Evolutionary conservation across 2,888 invertebrate genomes (phyloP).

Genomic region (Agelastica alni): DNA sequence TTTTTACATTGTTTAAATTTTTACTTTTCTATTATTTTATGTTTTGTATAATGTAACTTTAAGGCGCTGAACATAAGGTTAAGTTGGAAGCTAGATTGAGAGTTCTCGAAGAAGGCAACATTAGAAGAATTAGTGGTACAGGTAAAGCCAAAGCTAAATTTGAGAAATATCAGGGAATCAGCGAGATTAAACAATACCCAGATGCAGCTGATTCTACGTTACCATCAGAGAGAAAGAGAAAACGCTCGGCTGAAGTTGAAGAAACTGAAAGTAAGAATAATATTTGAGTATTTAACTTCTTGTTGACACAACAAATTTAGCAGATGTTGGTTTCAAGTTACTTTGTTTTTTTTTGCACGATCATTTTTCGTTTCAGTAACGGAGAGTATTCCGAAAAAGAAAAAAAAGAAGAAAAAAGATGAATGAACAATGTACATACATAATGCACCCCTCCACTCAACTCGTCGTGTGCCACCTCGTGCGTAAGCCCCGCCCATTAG

Average conservation of each 20-base stretch:
- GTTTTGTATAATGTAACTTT: not conserved
- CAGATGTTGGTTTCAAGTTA: not conserved
- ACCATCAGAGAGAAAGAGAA: slow-evolving; percentile 64
- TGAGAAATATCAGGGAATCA: slow-evolving; percentile 89
- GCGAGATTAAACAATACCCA: slow-evolving; percentile 76
- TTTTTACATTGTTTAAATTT: not conserved
- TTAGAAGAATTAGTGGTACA: slow-evolving; percentile 82
- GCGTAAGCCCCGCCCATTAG: too few relatives aligned
- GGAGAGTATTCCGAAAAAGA: slow-evolving; percentile 45
- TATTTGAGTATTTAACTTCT: slow-evolving; percentile 2
- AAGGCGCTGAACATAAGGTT: slow-evolving; percentile 77
- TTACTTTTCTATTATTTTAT: not conserved
- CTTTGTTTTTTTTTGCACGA: not conserved
- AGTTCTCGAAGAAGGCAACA: slow-evolving; percentile 83
- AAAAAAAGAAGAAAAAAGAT: slow-evolving; percentile 47
- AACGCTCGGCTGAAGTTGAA: slow-evolving; percentile 56
- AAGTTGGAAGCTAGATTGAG: slow-evolving; percentile 81
- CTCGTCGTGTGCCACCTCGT: too few relatives aligned
- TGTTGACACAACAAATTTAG: not conserved
- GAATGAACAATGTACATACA: too few relatives aligned
- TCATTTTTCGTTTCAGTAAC: slow-evolving; percentile 8
- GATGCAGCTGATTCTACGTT: slow-evolving; percentile 84
- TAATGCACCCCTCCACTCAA: too few relatives aligned
- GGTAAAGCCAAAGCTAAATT: slow-evolving; percentile 88
- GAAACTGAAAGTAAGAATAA: too few relatives aligned